A percentile compares a stretch with the other conserved stretches of the same genome.
phyloP scores from a whole-genome alignment of 2,888 invertebrate species.

The Candidula unifasciata region DNA sequence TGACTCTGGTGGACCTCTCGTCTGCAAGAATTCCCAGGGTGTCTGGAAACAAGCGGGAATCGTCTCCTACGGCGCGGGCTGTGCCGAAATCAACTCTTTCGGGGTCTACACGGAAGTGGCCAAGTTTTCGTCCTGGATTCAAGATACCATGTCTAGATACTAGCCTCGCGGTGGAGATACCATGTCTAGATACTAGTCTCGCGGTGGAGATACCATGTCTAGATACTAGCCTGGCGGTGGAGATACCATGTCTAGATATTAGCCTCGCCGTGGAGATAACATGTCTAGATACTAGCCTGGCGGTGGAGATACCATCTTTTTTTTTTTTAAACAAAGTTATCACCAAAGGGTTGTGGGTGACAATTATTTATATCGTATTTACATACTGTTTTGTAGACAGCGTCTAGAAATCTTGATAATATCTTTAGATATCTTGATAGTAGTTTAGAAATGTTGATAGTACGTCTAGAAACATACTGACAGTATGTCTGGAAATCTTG shows the following conservation, averaged over 20 bases:
- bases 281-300: background rate
- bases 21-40: constrained; percentile 18
- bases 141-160: background rate
- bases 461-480: too few relatives aligned
- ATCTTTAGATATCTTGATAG: too few relatives aligned
- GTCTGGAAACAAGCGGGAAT: constrained; percentile 35
- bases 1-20: constrained; percentile 36
- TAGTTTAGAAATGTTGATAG: too few relatives aligned
- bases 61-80: constrained; percentile 25
- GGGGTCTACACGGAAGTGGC: constrained; percentile 35
- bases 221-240: background rate
- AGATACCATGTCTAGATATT: background rate
- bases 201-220: background rate
- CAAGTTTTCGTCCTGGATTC: constrained; percentile 30
- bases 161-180: background rate
- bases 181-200: background rate
- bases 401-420: too few relatives aligned
- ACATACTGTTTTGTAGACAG: too few relatives aligned
- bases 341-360: background rate
- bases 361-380: too few relatives aligned
- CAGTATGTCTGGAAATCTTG: too few relatives aligned
- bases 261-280: background rate
- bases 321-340: background rate
- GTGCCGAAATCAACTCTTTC: background rate
- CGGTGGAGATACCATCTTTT: background rate